Percentiles rank a stretch among this genome's conserved stretches.
Evolutionary conservation across 1,140 invertebrate species (phyloP).

Genomic region (Drosophila baimaii): DNA sequence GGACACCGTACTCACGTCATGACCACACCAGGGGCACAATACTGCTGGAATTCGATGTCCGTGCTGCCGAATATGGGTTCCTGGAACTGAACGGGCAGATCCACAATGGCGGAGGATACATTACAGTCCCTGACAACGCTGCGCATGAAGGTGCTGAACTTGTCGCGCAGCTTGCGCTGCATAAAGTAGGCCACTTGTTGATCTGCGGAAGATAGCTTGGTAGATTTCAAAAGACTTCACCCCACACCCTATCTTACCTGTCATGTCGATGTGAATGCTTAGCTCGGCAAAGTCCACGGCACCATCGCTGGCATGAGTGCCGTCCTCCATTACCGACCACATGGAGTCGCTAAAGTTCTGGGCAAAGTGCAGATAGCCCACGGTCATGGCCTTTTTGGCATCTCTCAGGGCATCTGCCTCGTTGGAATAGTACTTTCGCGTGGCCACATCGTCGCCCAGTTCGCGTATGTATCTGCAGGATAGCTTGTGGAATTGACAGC

Average conservation of each 20-base stretch:
- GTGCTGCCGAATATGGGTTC: slow-evolving; percentile 89
- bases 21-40: slow-evolving; percentile 91
- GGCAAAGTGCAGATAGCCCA: slow-evolving; percentile 90
- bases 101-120: slow-evolving; percentile 85
- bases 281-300: slow-evolving; percentile 87
- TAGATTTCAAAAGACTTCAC: slow-evolving; percentile 1
- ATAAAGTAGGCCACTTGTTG: slow-evolving; percentile 89
- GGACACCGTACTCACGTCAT: slow-evolving; percentile 86
- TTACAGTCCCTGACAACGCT: slow-evolving; percentile 87
- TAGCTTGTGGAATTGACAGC: slow-evolving; percentile 86
- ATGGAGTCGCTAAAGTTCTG: slow-evolving; percentile 90
- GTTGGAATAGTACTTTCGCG: slow-evolving; percentile 61
- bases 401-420: slow-evolving; percentile 86
- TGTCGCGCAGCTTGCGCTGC: slow-evolving; percentile 87
- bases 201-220: slow-evolving; percentile 77
- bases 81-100: slow-evolving; percentile 88
- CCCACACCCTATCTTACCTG: slow-evolving; percentile 46
- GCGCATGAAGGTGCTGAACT: slow-evolving; percentile 87
- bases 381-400: slow-evolving; percentile 87
- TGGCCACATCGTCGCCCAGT: slow-evolving; percentile 85
- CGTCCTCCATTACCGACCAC: slow-evolving; percentile 86
- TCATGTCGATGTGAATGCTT: slow-evolving; percentile 85
- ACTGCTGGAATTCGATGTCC: slow-evolving; percentile 88
- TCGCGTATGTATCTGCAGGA: slow-evolving; percentile 86
- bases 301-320: slow-evolving; percentile 84